These are phyloP conservation scores for Pelobates cultripes DNA, from an alignment of 2,797 vertebrate genomes.

Conservation along the genomic window DNA sequence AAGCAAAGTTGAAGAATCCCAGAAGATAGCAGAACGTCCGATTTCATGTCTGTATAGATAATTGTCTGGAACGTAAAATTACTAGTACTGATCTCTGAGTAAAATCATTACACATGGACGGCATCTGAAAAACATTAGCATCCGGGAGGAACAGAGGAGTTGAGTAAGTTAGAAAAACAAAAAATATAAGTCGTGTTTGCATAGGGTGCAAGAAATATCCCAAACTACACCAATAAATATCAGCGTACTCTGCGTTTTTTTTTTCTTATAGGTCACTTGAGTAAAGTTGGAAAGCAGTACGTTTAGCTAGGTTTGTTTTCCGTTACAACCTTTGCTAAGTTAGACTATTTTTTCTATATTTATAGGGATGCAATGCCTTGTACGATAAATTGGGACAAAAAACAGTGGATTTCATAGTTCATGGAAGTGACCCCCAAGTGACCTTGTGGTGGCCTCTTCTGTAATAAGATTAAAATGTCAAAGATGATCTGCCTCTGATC, in stretches of 20 bases:
- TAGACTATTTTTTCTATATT: too few species aligned
- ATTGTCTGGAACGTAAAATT: slow-evolving; percentile 46
- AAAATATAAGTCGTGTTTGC: slow-evolving; percentile 8
- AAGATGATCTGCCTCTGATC: slow-evolving; percentile 21
- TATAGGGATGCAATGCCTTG: too few species aligned
- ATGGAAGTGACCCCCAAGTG: slow-evolving; percentile 55
- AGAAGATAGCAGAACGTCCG: slow-evolving; percentile 40
- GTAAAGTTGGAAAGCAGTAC: too few species aligned
- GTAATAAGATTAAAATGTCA: slow-evolving; percentile 52
- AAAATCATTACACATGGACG: slow-evolving; percentile 35
- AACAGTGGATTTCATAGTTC: neutral
- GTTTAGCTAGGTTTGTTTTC: too few species aligned
- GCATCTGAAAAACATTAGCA: slow-evolving; percentile 14
- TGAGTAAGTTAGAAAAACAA: slow-evolving; percentile 19
- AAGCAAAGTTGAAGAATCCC: slow-evolving; percentile 41
- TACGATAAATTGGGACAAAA: neutral
- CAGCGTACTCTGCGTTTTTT: too few species aligned
- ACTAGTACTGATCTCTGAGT: slow-evolving; percentile 7
- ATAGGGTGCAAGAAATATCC: too few species aligned
- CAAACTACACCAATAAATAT: too few species aligned
- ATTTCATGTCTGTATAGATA: slow-evolving; percentile 49
- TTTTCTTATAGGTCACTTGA: too few species aligned
- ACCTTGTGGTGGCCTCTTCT: slow-evolving; percentile 60
- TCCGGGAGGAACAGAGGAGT: neutral
- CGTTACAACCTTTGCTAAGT: too few species aligned